Conservation (phyloP, 2,113 vertebrate genomes). For the Damaliscus lunatus region DNA sequence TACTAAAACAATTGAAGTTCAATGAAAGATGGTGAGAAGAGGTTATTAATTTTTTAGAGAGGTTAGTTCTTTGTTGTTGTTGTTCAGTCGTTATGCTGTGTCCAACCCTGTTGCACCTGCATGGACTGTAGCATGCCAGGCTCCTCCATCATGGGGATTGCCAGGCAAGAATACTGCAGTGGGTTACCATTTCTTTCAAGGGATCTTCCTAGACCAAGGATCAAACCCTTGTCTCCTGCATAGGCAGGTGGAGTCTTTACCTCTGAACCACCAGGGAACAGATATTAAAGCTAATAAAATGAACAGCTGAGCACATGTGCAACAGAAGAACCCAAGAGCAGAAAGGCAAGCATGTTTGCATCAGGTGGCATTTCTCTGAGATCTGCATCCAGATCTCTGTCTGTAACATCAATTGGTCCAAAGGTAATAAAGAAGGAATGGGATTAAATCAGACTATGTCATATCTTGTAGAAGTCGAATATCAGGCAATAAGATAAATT, state of each 20-base stretch:
- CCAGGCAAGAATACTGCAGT: background rate
- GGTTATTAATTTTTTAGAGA: background rate
- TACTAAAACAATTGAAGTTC: background rate
- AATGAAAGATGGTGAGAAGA: background rate
- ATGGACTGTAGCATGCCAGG: background rate
- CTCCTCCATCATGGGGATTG: background rate
- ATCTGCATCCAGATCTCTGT: background rate
- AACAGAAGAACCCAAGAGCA: background rate
- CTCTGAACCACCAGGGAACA: background rate
- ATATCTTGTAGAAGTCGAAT: background rate
- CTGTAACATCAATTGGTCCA: background rate
- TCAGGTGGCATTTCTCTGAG: background rate
- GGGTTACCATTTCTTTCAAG: background rate
- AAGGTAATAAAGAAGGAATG: background rate
- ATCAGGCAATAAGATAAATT: background rate
- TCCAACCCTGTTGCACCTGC: background rate
- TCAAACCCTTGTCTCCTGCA: background rate
- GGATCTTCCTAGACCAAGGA: background rate
- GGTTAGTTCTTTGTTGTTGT: background rate
- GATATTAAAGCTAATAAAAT: background rate
- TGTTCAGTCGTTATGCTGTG: background rate
- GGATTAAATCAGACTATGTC: background rate
- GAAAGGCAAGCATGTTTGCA: background rate
- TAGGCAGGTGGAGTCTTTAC: background rate
- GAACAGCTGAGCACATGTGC: rapidly evolving